Percentiles rank a stretch among this genome's conserved stretches.
These are phyloP conservation scores for Eristalinus sepulchralis DNA, from an alignment of 2,888 invertebrate species.

Conservation along the genomic window DNA sequence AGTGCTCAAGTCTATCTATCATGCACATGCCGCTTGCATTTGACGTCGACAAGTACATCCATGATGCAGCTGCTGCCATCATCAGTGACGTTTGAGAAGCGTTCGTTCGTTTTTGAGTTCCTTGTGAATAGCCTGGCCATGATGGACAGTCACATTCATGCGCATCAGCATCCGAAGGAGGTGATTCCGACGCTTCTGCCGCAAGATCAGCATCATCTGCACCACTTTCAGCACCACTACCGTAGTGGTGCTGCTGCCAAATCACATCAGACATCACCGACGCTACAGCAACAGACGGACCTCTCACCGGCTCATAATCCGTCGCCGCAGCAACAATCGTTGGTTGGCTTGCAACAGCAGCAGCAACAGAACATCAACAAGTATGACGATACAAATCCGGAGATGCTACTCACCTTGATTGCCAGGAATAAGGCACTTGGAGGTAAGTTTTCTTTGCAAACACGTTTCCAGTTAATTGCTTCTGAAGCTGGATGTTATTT, in stretches of 20 bases:
- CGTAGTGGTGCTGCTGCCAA: constrained; percentile 2
- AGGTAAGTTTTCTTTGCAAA: constrained; percentile 84
- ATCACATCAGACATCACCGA: constrained; percentile 6
- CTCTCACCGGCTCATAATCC: constrained; percentile 13
- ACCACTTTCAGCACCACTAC: constrained; percentile 4
- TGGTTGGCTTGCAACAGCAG: constrained; percentile 62
- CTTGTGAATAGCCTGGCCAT: constrained; percentile 11
- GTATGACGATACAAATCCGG: constrained; percentile 87
- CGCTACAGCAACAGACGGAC: constrained; percentile 1
- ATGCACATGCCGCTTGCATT: not conserved
- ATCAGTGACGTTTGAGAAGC: constrained; percentile 1
- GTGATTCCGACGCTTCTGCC: constrained; percentile 3
- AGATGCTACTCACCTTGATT: constrained; percentile 91
- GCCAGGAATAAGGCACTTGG: constrained; percentile 93
- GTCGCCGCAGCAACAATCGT: constrained; percentile 51
- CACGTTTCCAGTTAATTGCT: not conserved
- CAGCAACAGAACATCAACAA: constrained; percentile 46
- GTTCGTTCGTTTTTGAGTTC: constrained; percentile 2
- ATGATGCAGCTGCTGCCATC: constrained; percentile 25
- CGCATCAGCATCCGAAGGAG: constrained; percentile 23
- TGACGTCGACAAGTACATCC: not conserved
- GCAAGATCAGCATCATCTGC: constrained; percentile 41
- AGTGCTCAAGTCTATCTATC: constrained; percentile 23
- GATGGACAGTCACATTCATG: constrained; percentile 38
- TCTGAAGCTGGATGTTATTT: not conserved